These are phyloP conservation scores for Cylindroiulus punctatus DNA, from an alignment of 2,888 invertebrate genomes.

Conservation along the genomic window DNA sequence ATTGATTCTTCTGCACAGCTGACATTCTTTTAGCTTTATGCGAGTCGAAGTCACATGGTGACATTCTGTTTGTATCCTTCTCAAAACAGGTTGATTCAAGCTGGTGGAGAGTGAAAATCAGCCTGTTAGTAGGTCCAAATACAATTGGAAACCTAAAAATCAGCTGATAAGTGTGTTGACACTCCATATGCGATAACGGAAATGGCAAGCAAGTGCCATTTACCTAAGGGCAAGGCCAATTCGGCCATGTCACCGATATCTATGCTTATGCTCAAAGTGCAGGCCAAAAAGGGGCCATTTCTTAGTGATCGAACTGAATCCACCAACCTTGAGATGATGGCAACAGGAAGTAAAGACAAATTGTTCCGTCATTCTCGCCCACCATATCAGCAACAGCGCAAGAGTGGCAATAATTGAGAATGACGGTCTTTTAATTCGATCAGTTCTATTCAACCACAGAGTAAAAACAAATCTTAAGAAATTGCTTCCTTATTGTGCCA, in stretches of 20 bases:
- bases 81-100: too few species aligned
- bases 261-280: background rate
- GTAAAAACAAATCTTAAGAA: too few species aligned
- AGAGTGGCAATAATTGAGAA: background rate
- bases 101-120: too few species aligned
- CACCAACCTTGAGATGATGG: background rate
- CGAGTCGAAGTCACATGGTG: too few species aligned
- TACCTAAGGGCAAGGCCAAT: background rate
- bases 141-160: too few species aligned
- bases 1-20: too few species aligned
- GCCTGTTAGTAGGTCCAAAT: too few species aligned
- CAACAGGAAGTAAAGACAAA: background rate
- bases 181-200: background rate
- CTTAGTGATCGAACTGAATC: background rate
- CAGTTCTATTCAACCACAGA: too few species aligned
- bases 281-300: background rate
- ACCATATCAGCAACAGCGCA: background rate
- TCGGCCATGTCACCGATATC: background rate
- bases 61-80: background rate
- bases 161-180: background rate
- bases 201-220: background rate
- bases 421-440: background rate
- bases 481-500: too few species aligned
- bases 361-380: background rate
- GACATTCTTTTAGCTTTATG: too few species aligned